These are phyloP conservation scores for Oxygymnocypris stewartii DNA, from an alignment of 2,113 vertebrate genomes.

Conservation along the genomic window DNA sequence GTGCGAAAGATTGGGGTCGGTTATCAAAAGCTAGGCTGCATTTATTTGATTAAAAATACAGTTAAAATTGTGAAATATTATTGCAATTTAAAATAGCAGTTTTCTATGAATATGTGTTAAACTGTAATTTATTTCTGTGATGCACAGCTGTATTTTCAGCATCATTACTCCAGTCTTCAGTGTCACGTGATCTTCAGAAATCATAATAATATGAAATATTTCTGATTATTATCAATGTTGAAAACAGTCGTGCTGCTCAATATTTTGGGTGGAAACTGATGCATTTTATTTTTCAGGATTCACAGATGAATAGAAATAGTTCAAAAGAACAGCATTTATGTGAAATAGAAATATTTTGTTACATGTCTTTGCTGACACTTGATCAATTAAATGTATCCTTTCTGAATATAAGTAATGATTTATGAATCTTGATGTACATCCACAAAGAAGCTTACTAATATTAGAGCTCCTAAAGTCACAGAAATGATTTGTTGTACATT, in stretches of 20 bases:
- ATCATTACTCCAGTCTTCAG: background rate
- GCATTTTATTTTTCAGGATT: background rate
- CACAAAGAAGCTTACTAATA: background rate
- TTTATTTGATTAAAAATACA: background rate
- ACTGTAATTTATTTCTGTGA: background rate
- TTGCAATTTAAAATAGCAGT: background rate
- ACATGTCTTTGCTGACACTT: background rate
- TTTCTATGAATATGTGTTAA: background rate
- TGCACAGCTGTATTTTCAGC: background rate
- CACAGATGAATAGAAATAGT: background rate
- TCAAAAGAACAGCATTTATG: background rate
- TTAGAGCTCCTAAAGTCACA: background rate
- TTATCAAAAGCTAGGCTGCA: background rate
- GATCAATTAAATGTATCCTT: background rate
- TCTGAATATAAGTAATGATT: background rate
- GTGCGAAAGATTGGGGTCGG: background rate
- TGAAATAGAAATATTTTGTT: background rate
- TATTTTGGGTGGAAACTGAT: background rate
- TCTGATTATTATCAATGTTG: background rate
- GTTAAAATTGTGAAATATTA: background rate
- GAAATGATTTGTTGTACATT: background rate
- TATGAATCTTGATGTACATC: background rate
- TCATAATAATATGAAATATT: background rate
- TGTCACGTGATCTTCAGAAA: background rate
- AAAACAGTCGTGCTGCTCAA: background rate